These are phyloP conservation scores for Camponotus vicinus DNA, from an alignment of 1,140 invertebrate species.

Conservation along the genomic window DNA sequence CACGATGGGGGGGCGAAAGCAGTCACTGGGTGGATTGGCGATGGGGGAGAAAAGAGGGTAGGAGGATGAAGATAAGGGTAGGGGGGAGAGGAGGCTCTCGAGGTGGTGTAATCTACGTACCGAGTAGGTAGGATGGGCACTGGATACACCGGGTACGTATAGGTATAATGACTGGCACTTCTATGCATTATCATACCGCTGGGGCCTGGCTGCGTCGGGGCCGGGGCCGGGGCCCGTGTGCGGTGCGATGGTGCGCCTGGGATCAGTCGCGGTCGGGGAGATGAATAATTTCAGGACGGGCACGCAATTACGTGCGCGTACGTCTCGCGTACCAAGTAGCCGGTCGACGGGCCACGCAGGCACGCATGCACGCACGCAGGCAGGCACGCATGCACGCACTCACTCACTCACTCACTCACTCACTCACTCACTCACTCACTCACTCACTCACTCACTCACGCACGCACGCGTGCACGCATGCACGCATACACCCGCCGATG, in stretches of 20 bases:
- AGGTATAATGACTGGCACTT: slow-evolving; percentile 85
- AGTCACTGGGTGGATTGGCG: slow-evolving; percentile 31
- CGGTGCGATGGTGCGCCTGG: slow-evolving; percentile 68
- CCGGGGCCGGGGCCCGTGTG: slow-evolving; percentile 50
- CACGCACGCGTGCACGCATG: slow-evolving; percentile 40
- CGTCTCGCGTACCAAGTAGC: slow-evolving; percentile 86
- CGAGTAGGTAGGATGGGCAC: slow-evolving; percentile 74
- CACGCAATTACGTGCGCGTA: slow-evolving; percentile 85
- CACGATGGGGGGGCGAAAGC: slow-evolving; percentile 56
- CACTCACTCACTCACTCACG: slow-evolving; percentile 56
- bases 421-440: slow-evolving; percentile 62
- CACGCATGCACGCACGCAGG: slow-evolving; percentile 38
- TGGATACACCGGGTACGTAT: slow-evolving; percentile 75
- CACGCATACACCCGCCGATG: slow-evolving; percentile 55
- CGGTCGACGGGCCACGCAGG: slow-evolving; percentile 70
- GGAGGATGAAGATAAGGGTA: not conserved
- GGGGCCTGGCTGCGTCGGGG: slow-evolving; percentile 71
- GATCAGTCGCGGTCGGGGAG: slow-evolving; percentile 79
- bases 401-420: slow-evolving; percentile 57
- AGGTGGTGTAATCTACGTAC: slow-evolving; percentile 78
- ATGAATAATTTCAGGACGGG: slow-evolving; percentile 86
- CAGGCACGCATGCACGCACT: slow-evolving; percentile 25
- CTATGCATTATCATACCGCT: slow-evolving; percentile 85
- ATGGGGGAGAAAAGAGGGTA: not conserved
- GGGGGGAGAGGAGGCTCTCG: slow-evolving; percentile 27